Conservation (phyloP, 2,888 invertebrate genomes). For the Tiliacea aurago region DNA sequence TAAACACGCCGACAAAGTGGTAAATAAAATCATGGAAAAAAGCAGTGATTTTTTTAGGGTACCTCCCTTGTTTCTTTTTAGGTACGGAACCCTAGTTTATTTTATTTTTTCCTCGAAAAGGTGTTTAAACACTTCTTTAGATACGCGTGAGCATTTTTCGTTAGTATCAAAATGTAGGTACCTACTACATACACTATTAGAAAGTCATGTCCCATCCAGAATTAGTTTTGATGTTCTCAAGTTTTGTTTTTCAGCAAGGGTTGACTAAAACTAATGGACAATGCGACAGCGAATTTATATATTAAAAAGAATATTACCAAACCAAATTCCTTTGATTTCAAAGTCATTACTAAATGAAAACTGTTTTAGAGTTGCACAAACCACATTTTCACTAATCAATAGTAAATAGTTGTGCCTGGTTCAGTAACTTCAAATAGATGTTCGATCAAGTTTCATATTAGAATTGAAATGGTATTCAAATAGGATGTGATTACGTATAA, state of each 20-base stretch:
- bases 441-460: constrained; percentile 67
- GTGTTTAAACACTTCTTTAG: not conserved
- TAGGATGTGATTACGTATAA: constrained; percentile 70
- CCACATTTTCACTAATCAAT: constrained; percentile 34
- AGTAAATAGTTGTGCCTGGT: constrained; percentile 46
- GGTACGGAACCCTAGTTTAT: too few relatives aligned
- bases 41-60: too few relatives aligned
- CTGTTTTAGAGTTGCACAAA: constrained; percentile 1
- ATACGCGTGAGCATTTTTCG: not conserved
- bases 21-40: too few relatives aligned
- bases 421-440: constrained; percentile 53
- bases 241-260: not conserved
- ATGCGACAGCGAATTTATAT: not conserved
- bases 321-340: not conserved
- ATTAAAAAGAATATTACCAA: not conserved
- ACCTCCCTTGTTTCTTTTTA: too few relatives aligned
- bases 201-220: too few relatives aligned
- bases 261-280: not conserved
- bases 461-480: constrained; percentile 75
- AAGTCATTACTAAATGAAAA: constrained; percentile 23
- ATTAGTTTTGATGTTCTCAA: not conserved
- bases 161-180: not conserved
- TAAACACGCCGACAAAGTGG: too few relatives aligned
- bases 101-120: not conserved
- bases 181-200: not conserved